These are phyloP conservation scores for Steinernema feltiae DNA, from an alignment of 1,140 invertebrate genomes.

Conservation along the genomic window DNA sequence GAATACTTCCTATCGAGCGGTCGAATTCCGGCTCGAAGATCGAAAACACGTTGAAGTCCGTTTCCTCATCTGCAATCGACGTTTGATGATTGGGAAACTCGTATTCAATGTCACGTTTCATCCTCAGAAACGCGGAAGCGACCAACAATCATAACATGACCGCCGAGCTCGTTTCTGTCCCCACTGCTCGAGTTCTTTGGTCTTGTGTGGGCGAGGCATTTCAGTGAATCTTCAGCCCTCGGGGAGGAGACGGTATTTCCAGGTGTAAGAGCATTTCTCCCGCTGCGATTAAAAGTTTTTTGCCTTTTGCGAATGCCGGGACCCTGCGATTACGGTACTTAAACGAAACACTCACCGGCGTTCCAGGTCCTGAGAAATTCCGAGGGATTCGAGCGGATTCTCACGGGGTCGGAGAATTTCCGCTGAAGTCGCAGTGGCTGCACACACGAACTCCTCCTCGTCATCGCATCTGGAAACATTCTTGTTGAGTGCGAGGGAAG, in stretches of 20 bases:
- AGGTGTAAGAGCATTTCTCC: too few species aligned
- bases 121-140: too few species aligned
- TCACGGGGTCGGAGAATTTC: not conserved
- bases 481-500: not conserved
- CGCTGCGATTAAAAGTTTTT: not conserved
- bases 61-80: not conserved
- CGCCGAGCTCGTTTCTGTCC: too few species aligned
- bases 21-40: not conserved
- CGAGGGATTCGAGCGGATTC: not conserved
- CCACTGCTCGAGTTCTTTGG: too few species aligned
- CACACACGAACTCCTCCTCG: not conserved
- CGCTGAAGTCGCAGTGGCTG: not conserved
- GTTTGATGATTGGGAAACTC: not conserved
- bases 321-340: too few species aligned
- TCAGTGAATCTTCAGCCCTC: not conserved
- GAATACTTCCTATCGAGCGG: not conserved
- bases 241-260: too few species aligned
- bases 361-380: not conserved
- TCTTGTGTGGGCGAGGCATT: too few species aligned
- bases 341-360: not conserved
- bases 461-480: constrained; percentile 3
- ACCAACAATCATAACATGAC: too few species aligned
- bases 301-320: too few species aligned
- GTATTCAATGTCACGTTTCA: too few species aligned
- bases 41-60: not conserved